Conservation (phyloP, 2,797 vertebrate genomes). For the Sebastes alutus region DNA sequence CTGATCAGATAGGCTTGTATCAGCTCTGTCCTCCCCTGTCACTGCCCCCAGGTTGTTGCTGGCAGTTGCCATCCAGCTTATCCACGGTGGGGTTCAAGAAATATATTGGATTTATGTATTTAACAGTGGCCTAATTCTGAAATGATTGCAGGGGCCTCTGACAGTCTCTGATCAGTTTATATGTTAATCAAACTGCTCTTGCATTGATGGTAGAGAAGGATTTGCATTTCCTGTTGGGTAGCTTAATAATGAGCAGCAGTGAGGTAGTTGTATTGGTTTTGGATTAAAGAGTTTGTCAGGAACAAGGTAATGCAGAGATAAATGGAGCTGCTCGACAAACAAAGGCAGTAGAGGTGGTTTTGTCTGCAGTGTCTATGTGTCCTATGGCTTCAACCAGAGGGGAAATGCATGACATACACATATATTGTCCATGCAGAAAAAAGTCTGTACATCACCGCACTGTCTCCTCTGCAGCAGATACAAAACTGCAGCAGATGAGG, state of each 20-base stretch:
- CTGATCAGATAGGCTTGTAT: slow-evolving; percentile 47
- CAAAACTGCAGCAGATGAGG: slow-evolving; percentile 11
- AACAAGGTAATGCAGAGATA: slow-evolving; percentile 7
- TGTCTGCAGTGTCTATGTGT: slow-evolving; percentile 36
- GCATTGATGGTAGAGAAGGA: not conserved
- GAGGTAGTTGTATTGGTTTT: not conserved
- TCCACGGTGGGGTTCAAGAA: not conserved
- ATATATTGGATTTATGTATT: slow-evolving; percentile 6
- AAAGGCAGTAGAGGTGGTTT: slow-evolving; percentile 43
- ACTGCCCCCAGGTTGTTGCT: slow-evolving; percentile 20
- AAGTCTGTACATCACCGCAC: not conserved
- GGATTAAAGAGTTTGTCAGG: not conserved
- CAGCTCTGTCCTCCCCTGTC: slow-evolving; percentile 28
- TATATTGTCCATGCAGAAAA: not conserved
- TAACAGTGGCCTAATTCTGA: not conserved
- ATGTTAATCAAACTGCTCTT: not conserved
- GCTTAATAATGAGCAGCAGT: not conserved
- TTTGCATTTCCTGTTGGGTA: not conserved
- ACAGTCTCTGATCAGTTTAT: not conserved
- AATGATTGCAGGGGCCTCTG: not conserved
- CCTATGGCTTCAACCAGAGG: slow-evolving; percentile 17
- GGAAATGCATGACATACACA: not conserved
- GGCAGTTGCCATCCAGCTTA: not conserved
- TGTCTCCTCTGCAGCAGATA: slow-evolving; percentile 30
- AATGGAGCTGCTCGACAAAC: slow-evolving; percentile 12